A percentile compares a stretch with the other conserved stretches of the same genome.
Conservation (phyloP, 2,888 invertebrate species). For the Molanna angustata region DNA sequence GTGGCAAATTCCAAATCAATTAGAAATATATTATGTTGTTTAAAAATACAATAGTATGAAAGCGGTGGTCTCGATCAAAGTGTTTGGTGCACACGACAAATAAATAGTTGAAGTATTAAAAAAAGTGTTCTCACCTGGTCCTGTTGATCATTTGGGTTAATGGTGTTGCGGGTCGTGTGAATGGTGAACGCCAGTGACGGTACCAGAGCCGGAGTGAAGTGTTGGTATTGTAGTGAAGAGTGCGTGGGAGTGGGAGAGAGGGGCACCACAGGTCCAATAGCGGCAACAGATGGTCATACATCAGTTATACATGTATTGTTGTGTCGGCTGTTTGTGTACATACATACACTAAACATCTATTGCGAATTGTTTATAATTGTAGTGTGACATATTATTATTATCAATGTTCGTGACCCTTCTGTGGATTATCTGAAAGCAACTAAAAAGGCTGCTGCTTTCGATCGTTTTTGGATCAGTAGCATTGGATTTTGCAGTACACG, state of each 20-base stretch:
- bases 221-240: too few species aligned
- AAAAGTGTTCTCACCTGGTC: slow-evolving; percentile 25
- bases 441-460: too few species aligned
- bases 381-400: neutral
- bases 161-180: slow-evolving; percentile 1
- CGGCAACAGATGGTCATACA: slow-evolving; percentile 13
- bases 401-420: too few species aligned
- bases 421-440: too few species aligned
- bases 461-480: too few species aligned
- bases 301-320: slow-evolving; percentile 11
- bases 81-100: too few species aligned
- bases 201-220: too few species aligned
- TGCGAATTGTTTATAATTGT: neutral
- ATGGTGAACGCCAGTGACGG: slow-evolving; percentile 3
- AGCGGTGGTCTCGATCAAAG: neutral
- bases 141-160: slow-evolving; percentile 19
- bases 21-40: too few species aligned
- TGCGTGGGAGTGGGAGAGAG: slow-evolving; percentile 2
- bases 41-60: too few species aligned
- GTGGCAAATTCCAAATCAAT: too few species aligned
- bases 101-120: slow-evolving; percentile 9
- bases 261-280: slow-evolving; percentile 4
- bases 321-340: neutral
- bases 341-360: too few species aligned
- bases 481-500: too few species aligned